Base-by-base conservation (phyloP, 2,797 vertebrate genomes). In the Sebastes diploproa region DNA sequence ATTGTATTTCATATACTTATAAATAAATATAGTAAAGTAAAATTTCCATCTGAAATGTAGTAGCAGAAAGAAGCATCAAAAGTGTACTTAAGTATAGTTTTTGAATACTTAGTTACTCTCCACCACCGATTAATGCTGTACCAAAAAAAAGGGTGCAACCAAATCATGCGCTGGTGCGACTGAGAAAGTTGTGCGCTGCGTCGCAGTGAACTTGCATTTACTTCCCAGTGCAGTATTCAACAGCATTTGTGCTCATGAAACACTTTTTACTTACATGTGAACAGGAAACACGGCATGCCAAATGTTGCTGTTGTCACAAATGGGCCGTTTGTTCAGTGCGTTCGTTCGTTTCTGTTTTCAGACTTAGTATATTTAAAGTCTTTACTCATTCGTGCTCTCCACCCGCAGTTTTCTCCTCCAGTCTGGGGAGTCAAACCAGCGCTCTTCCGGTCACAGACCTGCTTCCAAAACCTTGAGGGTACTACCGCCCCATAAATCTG, bases 401-500 rank as follows among this genome's bases (percentile, higher is more conserved):
- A 55, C 55, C 38, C 22, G 70, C 12, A 54, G 10, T 34, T 72
- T 86, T 59, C 34, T 65, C 32, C 50, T 79, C 34, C 25, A 63
- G 74, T 68, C 32, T 52, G 8, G 9, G 32, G 38, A 80, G 71
- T 78, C 18, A 82, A 77, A 84, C 60, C 50, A 73, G 25, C 5
- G 2, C 22, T 78, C 68, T 72, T 78, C 79, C 2, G 62, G 74
- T 85, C 79, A 78, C 69, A 83, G 80, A 59, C 68, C 56, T 89
- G 58, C 63, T 80, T 70, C 50, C 55, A 86, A 75, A 86, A 81
- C 72, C 77, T 77, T 71, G 46, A 82, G 59, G 52, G 79, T 63
- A 74, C 62, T 69, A 13, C 52, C 36, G 67, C 30, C n/a, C 70
- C 75, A 86, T 82, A 81, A 91, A 89, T 86, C 69, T 86, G 73